Evolutionary conservation across 2,797 vertebrate genomes (phyloP), one percentile per base, ranked within the genome.

Genomic region (Intellagama lesueurii): DNA sequence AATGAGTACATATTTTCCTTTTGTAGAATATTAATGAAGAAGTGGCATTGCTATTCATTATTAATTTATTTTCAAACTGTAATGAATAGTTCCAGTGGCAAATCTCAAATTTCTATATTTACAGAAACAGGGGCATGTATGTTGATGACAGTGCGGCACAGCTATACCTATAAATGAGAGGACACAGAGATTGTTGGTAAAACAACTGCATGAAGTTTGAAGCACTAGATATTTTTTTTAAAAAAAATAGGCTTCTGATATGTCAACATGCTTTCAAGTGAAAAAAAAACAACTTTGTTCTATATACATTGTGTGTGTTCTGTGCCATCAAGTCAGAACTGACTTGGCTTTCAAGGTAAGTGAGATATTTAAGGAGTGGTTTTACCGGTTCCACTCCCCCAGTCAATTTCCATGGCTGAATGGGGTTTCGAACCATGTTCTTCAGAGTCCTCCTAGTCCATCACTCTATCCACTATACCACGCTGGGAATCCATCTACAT

Each of bases 61-160:
- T 96, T 94, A 95, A 94, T 96, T 94, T 94, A 95, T 91, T 96
- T 95, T 96, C 92, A 95, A 96, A 95, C 93, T 93, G 92, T 93
- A 94, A 94, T 94, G 93, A 96, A 95, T 95, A 94, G 92, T 95
- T 96, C 92, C 91, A 92, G 90, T 88, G 90, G 96, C 93, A 95
- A 96, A 95, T 94, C 96, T 94, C 94, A 96, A 94, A 96, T 95
- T 95, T 96, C 93, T 93, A 80, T 96, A 94, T 96, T 96, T 96
- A 95, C 93, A 95, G 94, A 96, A 96, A 96, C 72, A 92, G 92
- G 40, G 0, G 78, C 93, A 90, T 93, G 93, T 93, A 93, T 90
- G 91, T 92, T 95, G 94, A 94, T 94, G 95, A 95, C 88, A 92
- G 94, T 81, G 86, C 69, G 90, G 91, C 88, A 93, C 91, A 70